Evolutionary conservation across 2,888 invertebrate genomes (phyloP).

Genomic region (Leptothorax acervorum): DNA sequence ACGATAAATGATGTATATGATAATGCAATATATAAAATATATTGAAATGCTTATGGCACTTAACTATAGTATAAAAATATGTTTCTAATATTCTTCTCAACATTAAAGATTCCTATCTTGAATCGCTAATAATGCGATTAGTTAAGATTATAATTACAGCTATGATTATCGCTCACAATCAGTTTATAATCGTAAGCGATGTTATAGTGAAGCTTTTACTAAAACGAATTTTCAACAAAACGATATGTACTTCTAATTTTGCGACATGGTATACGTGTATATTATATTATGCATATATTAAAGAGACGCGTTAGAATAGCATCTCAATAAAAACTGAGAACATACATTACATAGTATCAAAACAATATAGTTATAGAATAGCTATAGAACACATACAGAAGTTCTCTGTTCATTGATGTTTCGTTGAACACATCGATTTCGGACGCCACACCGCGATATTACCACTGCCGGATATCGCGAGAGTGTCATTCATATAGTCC

Average conservation of each 20-base stretch:
- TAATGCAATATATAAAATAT: constrained; percentile 14
- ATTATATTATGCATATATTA: constrained; percentile 27
- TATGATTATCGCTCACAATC: not conserved
- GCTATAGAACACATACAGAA: constrained; percentile 34
- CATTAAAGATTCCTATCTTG: not conserved
- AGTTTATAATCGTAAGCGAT: not conserved
- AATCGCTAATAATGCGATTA: not conserved
- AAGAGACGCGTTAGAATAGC: not conserved
- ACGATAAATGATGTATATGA: not conserved
- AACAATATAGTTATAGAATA: constrained; percentile 33
- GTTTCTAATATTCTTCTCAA: not conserved
- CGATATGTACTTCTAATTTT: not conserved
- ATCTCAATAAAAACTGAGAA: constrained; percentile 10
- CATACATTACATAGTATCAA: constrained; percentile 48
- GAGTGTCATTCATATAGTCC: constrained; percentile 80
- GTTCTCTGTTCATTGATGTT: constrained; percentile 29
- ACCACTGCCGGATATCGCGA: constrained; percentile 80
- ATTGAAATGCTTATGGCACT: not conserved
- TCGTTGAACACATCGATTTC: constrained; percentile 68
- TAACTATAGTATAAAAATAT: constrained; percentile 3
- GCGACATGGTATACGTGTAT: not conserved
- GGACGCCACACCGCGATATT: constrained; percentile 82
- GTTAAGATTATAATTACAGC: not conserved
- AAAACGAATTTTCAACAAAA: not conserved
- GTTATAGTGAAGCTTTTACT: constrained; percentile 42